These are phyloP conservation scores for Hymenopus coronatus DNA, from an alignment of 2,888 invertebrate genomes.

Conservation along the genomic window DNA sequence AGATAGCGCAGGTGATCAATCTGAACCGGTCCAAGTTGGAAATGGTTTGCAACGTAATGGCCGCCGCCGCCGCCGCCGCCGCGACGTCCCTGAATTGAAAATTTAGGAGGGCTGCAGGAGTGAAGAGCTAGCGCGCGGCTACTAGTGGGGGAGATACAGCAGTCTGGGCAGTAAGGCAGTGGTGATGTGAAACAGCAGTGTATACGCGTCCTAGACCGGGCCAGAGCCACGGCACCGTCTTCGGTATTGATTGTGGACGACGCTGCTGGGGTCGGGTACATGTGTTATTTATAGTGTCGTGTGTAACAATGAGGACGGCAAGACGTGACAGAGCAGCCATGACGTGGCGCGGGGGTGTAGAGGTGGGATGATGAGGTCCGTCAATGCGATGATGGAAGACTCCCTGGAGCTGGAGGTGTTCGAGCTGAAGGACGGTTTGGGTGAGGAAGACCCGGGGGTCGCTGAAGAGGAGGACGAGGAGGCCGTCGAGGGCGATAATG, in stretches of 20 bases:
- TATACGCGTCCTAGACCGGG: background rate
- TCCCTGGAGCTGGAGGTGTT: slow-evolving; percentile 35
- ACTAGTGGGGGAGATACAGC: background rate
- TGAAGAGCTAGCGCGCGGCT: background rate
- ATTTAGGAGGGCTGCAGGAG: background rate
- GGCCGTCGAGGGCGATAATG: slow-evolving; percentile 4
- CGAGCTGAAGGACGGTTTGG: slow-evolving; percentile 25
- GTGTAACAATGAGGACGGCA: background rate
- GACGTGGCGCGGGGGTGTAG: background rate
- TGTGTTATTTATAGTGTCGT: background rate
- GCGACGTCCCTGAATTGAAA: background rate
- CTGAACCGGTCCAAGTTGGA: background rate
- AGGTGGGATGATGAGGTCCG: background rate
- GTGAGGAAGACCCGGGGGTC: slow-evolving; percentile 7
- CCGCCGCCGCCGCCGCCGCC: too few species aligned
- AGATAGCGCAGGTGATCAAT: background rate
- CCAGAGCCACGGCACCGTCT: background rate
- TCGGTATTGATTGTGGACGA: background rate
- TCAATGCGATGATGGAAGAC: slow-evolving; percentile 23
- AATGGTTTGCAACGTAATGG: background rate
- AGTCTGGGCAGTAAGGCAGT: too few species aligned
- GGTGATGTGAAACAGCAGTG: background rate
- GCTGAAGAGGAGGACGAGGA: slow-evolving; percentile 19
- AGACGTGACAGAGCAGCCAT: background rate
- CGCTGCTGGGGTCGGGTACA: background rate